phyloP scores from a whole-genome alignment of 1,140 invertebrate genomes.

The Acromyrmex charruanus region DNA sequence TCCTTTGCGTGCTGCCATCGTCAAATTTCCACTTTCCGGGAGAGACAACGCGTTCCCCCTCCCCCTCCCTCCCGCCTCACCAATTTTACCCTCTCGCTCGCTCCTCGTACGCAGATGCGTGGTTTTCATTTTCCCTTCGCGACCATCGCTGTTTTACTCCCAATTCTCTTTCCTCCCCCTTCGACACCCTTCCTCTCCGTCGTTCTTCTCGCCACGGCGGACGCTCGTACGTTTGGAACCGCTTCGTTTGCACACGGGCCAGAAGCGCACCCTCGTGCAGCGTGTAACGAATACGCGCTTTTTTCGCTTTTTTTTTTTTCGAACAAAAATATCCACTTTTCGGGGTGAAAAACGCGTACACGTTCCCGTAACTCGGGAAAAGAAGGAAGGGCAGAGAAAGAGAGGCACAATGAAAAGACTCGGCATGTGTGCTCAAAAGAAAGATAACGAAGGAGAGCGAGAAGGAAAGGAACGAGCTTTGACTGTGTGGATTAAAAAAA shows the following conservation, averaged over 20 bases:
- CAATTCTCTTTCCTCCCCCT: slow-evolving; percentile 41
- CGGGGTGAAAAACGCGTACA: slow-evolving; percentile 61
- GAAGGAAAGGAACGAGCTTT: neutral
- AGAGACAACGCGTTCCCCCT: slow-evolving; percentile 52
- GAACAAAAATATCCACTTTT: slow-evolving; percentile 77
- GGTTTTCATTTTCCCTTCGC: slow-evolving; percentile 66
- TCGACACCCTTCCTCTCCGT: neutral
- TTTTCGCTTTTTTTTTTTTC: slow-evolving; percentile 74
- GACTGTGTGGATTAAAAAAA: slow-evolving; percentile 63
- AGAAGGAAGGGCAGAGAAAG: slow-evolving; percentile 9
- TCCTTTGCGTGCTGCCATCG: slow-evolving; percentile 43
- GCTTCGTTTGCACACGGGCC: slow-evolving; percentile 62
- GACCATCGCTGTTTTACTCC: slow-evolving; percentile 60
- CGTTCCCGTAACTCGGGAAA: neutral
- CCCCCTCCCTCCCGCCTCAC: neutral
- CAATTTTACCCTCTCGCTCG: slow-evolving; percentile 41
- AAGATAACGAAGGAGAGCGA: slow-evolving; percentile 15
- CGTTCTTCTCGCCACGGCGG: neutral
- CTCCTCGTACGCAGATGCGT: slow-evolving; percentile 73
- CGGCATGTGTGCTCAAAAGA: slow-evolving; percentile 18
- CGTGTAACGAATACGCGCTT: slow-evolving; percentile 81
- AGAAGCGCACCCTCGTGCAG: slow-evolving; percentile 61
- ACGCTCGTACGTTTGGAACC: slow-evolving; percentile 8
- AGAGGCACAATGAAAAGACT: slow-evolving; percentile 49
- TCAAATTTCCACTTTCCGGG: slow-evolving; percentile 75